These are phyloP conservation scores for Patiria miniata DNA, from an alignment of 35 echinoderm and acorn worm genomes.

Conservation along the genomic window DNA sequence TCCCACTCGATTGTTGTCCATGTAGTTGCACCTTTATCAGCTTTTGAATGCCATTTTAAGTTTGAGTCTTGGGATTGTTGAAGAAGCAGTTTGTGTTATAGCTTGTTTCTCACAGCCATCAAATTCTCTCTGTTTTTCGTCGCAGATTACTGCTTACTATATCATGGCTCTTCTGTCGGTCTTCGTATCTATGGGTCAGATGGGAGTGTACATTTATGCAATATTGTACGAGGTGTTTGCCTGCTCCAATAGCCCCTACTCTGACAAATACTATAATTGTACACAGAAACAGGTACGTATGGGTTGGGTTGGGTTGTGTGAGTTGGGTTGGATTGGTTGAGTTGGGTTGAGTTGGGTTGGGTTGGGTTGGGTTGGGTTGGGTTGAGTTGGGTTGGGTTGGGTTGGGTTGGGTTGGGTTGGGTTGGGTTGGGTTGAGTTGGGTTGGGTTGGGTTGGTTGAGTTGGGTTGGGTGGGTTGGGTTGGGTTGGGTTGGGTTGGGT, in stretches of 20 bases:
- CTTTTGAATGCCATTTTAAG: too few species aligned
- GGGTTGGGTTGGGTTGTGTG: background rate
- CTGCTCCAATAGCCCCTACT: background rate
- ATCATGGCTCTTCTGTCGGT: background rate
- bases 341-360: background rate
- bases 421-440: background rate
- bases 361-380: background rate
- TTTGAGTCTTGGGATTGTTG: too few species aligned
- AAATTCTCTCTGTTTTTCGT: background rate
- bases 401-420: background rate
- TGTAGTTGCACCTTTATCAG: too few species aligned
- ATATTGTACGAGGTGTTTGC: background rate
- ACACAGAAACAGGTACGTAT: background rate
- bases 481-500: background rate
- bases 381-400: background rate
- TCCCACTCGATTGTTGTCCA: too few species aligned
- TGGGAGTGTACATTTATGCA: background rate
- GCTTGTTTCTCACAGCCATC: too few species aligned
- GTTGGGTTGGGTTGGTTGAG: background rate
- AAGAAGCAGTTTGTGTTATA: too few species aligned
- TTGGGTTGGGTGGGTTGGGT: background rate
- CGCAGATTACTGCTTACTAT: background rate
- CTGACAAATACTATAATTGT: background rate
- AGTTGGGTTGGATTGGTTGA: background rate
- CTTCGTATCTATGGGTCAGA: background rate